A percentile compares a stretch with the other conserved stretches of the same genome.
phyloP scores from a whole-genome alignment of 2,797 vertebrate species.

The Pyrocephalus nanus region DNA sequence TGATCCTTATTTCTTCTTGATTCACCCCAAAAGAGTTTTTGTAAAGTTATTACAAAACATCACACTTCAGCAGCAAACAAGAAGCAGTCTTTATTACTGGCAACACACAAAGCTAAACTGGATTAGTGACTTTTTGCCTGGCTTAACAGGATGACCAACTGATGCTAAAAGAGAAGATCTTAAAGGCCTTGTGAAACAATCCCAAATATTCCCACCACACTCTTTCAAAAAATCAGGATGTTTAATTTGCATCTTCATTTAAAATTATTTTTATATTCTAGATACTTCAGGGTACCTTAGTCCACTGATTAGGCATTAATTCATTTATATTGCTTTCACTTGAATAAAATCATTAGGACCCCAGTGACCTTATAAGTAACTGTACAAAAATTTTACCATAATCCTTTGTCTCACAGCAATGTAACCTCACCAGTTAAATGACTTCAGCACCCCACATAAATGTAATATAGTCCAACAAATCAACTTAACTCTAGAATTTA shows the following conservation, averaged over 20 bases:
- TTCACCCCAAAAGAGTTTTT: neutral
- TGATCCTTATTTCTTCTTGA: neutral
- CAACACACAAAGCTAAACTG: neutral
- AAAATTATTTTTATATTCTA: neutral
- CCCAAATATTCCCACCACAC: neutral
- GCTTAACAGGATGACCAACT: neutral
- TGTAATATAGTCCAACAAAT: neutral
- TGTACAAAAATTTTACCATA: neutral
- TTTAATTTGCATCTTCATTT: neutral
- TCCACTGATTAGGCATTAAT: neutral
- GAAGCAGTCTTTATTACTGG: neutral
- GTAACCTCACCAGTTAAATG: neutral
- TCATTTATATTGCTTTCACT: constrained; percentile 1
- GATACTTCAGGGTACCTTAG: neutral
- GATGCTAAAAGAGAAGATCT: neutral
- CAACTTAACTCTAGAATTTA: neutral
- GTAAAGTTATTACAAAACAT: neutral
- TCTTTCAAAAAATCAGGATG: neutral
- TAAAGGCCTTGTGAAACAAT: neutral
- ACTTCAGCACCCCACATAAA: neutral
- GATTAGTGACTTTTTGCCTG: neutral
- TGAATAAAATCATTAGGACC: neutral
- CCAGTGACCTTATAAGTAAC: neutral
- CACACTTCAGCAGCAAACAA: neutral
- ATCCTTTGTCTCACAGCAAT: neutral